Base-by-base conservation (phyloP, 2,113 vertebrate species). In the Indri indri region DNA sequence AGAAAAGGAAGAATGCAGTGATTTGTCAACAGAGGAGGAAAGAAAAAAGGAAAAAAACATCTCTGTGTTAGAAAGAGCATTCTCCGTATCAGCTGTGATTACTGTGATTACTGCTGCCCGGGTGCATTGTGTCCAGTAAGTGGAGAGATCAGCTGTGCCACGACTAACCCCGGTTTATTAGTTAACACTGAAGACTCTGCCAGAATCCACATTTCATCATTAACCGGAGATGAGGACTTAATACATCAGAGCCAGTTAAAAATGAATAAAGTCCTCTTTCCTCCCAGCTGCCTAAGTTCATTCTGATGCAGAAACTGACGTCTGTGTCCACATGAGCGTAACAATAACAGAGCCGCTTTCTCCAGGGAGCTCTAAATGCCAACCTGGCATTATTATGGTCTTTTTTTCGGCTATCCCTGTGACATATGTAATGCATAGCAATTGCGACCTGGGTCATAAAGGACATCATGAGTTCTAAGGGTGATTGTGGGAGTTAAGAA, bases 81-180 rank as follows among this genome's bases (percentile, higher is more conserved):
- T 96, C 27, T 32, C 32, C 5, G 13, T n/a, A 16, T 22, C 50
- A 91, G 59, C 25, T 40, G 61, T 54, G 50, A 65, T 80, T 77
- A 34, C 42, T 17, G 8, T 70, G 34, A 88, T 94, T 54, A 47
- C 40, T 73, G 42, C 27, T 61, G 30, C 85, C 40, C 77, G 8
- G 16, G 6, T 12, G 6, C 34, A 63, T 52, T 77, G 52, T 18
- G 47, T 65, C 70, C 32, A 42, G 23, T 63, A 76, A 71, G 79
- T 50, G 71, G 66, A 82, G n/a, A 95, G 23, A 81, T 76, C 50
- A 3, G 66, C 77, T 85, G 40, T 57, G 13, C 90, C 61, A 74
- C 45, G 66, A 77, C 96, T 94, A 95, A 96, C 50, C 34, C 27
- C 34, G 59, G 95, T 45, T 76, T 59, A 14, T 95, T 79, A 68